Evolutionary conservation across 2,113 vertebrate species (phyloP), one percentile per base, ranked within the genome.

Genomic region (Morone saxatilis): DNA sequence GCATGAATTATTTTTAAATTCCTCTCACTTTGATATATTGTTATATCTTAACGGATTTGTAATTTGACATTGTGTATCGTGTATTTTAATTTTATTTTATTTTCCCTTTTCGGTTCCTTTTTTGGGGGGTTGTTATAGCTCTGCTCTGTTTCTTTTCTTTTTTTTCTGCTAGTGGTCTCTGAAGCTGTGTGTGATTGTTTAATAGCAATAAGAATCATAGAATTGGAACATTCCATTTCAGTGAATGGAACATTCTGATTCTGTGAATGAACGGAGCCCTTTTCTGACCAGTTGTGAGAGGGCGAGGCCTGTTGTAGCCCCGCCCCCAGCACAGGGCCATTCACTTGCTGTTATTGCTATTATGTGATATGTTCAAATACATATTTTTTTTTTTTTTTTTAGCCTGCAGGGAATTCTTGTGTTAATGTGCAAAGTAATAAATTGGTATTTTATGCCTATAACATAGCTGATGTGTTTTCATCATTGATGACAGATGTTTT

Each of bases 391-490:
- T 78, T 82, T 93, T 95, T 92, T 92, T 93, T 96, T 97, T 97
- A 96, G 96, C 96, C 97, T 98, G 98, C 97, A 98, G 98, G 98
- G 97, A 96, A 97, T 95, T 94, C 91, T 96, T 98, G 97, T 98
- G 97, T 99, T 97, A 93, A 96, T 96, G 97, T 98, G 97, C 97
- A 96, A 96, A 95, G 96, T 95, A 97, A 97, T 96, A 96, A 96
- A 96, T 92, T 95, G 97, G 97, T 97, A 97, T 98, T 97, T 96
- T 90, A 96, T 97, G 97, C 97, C 97, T 96, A 96, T 94, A 88
- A 93, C 78, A 82, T 73, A 86, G 41, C 31, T 43, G 25, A 22
- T 67, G 56, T 85, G 19, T 56, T 77, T 12, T 87, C 1, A 13
- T 88, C 53, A 36, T 78, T 88, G 12, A 61, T 25, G 17, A 68